Percentiles rank a stretch among this genome's conserved stretches.
These are phyloP conservation scores for Rhinogobius similis DNA, from an alignment of 2,113 vertebrate genomes.

Conservation along the genomic window DNA sequence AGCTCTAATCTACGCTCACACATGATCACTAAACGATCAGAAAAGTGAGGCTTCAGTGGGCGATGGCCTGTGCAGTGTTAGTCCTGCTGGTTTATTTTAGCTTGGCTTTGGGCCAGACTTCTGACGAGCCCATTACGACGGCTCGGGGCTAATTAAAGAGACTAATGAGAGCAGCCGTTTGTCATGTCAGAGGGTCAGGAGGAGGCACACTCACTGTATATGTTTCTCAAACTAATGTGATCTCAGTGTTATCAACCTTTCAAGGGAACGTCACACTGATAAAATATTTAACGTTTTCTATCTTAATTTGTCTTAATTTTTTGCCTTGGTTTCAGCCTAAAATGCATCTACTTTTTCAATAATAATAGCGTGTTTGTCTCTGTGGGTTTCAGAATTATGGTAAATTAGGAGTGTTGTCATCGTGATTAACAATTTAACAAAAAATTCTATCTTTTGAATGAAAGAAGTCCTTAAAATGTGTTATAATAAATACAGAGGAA, in stretches of 20 bases:
- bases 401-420: too few relatives aligned
- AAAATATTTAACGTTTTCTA: neutral
- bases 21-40: neutral
- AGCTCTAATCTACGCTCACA: neutral
- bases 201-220: conserved; percentile 9
- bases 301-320: neutral
- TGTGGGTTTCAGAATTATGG: too few relatives aligned
- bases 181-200: conserved; percentile 55
- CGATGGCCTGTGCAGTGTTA: conserved; percentile 66
- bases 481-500: too few relatives aligned
- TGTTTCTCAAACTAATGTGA: conserved; percentile 1
- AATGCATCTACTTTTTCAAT: too few relatives aligned
- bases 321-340: neutral
- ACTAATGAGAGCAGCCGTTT: conserved; percentile 67
- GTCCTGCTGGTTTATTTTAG: conserved; percentile 63
- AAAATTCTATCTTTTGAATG: too few relatives aligned
- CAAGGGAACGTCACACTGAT: neutral
- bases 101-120: conserved; percentile 56
- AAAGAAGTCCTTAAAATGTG: too few relatives aligned
- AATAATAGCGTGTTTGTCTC: too few relatives aligned
- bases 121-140: conserved; percentile 37
- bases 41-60: conserved; percentile 37
- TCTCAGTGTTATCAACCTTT: conserved; percentile 1
- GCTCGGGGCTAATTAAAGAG: conserved; percentile 75
- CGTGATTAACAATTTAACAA: too few relatives aligned